phyloP scores from a whole-genome alignment of 2,113 vertebrate species.

The Epinephelus lanceolatus region DNA sequence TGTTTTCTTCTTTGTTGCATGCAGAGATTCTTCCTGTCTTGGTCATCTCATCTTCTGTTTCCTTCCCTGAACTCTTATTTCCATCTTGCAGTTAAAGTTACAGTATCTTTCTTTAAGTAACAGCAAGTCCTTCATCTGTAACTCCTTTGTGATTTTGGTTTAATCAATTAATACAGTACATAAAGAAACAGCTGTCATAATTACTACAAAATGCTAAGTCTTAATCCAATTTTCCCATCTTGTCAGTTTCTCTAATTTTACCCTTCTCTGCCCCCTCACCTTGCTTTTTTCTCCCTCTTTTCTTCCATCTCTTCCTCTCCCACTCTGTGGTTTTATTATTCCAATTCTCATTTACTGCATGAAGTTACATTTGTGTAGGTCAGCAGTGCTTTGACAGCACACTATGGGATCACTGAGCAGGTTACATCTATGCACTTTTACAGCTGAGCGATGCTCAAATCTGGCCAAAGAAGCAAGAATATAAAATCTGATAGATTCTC shows the following conservation, averaged over 20 bases:
- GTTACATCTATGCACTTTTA: neutral
- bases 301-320: neutral
- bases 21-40: neutral
- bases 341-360: neutral
- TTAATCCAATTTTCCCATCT: neutral
- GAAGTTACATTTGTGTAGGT: neutral
- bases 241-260: neutral
- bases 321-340: neutral
- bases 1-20: neutral
- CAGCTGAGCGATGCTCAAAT: neutral
- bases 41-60: neutral
- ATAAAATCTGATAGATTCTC: too few relatives aligned
- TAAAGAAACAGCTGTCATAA: neutral
- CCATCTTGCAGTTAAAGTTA: neutral
- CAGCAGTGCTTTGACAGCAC: neutral
- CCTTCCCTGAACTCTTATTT: neutral
- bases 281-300: neutral
- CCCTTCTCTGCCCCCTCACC: too few relatives aligned
- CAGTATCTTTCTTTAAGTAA: slow-evolving; percentile 2
- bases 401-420: neutral
- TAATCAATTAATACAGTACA: neutral
- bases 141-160: neutral
- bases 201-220: neutral
- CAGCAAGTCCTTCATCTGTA: slow-evolving; percentile 6
- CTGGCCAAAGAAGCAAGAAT: too few relatives aligned